phyloP scores from a whole-genome alignment of 2,888 invertebrate species.

The Heterodera filipjevi region DNA sequence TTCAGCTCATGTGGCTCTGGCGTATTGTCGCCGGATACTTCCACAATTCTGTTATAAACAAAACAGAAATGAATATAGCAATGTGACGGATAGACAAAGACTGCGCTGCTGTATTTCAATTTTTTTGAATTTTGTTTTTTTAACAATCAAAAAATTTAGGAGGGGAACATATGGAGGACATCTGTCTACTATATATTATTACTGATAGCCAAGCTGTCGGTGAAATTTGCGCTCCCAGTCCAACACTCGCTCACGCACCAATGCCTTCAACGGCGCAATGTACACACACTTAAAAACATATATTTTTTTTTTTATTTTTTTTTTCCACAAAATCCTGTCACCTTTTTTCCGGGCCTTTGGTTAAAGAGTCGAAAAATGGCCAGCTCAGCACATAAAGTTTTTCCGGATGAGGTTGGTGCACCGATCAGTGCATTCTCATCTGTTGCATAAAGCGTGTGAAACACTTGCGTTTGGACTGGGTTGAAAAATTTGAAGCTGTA shows the following conservation, averaged over 20 bases:
- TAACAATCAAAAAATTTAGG: too few relatives aligned
- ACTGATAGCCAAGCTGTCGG: constrained; percentile 70
- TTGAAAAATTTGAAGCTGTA: constrained; percentile 94
- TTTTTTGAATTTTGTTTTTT: too few relatives aligned
- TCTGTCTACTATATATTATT: background rate
- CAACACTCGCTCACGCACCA: constrained; percentile 90
- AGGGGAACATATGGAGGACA: too few relatives aligned
- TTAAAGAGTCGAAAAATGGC: constrained; percentile 77
- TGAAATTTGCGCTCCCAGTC: constrained; percentile 89
- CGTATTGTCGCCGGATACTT: constrained; percentile 89
- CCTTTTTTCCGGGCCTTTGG: constrained; percentile 57
- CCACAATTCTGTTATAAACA: constrained; percentile 75
- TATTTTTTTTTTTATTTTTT: background rate
- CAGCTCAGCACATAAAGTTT: constrained; percentile 95
- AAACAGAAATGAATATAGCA: background rate
- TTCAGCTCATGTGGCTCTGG: constrained; percentile 84
- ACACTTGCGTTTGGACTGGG: constrained; percentile 79
- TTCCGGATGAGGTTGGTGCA: constrained; percentile 90
- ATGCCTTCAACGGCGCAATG: constrained; percentile 94
- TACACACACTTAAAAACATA: constrained; percentile 79
- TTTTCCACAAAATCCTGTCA: too few relatives aligned
- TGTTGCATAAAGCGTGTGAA: constrained; percentile 91
- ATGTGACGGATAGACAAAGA: too few relatives aligned
- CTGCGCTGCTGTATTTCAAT: too few relatives aligned
- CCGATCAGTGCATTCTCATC: constrained; percentile 89